A percentile compares a stretch with the other conserved stretches of the same genome.
phyloP scores from a whole-genome alignment of 2,113 vertebrate species.

The Pteruthius melanotis region DNA sequence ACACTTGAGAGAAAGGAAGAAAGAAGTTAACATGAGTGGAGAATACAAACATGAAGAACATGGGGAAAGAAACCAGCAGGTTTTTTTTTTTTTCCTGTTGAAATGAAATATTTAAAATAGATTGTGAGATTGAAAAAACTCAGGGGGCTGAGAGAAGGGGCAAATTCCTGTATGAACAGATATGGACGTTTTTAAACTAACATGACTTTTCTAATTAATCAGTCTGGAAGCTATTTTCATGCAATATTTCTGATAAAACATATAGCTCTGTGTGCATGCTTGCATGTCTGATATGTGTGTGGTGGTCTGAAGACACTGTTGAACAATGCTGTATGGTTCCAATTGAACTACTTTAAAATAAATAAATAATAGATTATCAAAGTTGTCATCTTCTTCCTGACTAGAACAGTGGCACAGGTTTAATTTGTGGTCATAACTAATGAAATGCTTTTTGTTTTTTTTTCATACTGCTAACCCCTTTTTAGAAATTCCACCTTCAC shows the following conservation, averaged over 20 bases:
- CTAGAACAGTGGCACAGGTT: background rate
- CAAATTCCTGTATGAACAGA: background rate
- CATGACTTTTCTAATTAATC: background rate
- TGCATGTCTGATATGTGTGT: background rate
- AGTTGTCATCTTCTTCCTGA: background rate
- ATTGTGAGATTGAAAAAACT: background rate
- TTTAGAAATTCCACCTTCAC: background rate
- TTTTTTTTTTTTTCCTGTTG: background rate
- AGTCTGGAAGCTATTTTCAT: background rate
- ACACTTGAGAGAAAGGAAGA: background rate
- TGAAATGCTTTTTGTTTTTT: background rate
- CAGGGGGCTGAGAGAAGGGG: background rate
- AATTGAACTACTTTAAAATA: background rate
- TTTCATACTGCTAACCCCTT: background rate
- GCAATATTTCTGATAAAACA: accelerated
- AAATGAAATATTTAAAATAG: background rate
- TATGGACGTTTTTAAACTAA: background rate
- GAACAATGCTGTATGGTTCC: background rate
- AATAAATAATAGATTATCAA: background rate
- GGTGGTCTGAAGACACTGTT: background rate
- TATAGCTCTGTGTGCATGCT: background rate
- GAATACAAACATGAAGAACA: background rate
- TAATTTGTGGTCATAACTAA: background rate
- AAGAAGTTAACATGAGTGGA: background rate
- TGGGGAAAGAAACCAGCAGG: background rate